Percentiles rank a stretch among this genome's conserved stretches.
Conservation (phyloP, 2,888 invertebrate species). For the Isoperla grammatica region DNA sequence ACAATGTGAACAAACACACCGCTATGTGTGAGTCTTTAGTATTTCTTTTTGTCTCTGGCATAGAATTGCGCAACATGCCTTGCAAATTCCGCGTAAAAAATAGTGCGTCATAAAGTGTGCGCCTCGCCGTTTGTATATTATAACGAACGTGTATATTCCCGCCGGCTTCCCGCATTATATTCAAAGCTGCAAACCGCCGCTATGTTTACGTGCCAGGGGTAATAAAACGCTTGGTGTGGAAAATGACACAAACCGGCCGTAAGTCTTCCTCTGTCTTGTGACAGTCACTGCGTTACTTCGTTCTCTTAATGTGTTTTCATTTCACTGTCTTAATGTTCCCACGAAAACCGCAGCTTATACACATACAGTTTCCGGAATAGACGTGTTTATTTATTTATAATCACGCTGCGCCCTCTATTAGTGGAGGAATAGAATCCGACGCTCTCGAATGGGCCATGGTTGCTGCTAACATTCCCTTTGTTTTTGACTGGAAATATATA, state of each 20-base stretch:
- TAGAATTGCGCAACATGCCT: background rate
- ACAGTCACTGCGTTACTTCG: background rate
- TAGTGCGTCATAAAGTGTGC: background rate
- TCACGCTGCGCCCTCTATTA: constrained; percentile 4
- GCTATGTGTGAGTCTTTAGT: too few relatives aligned
- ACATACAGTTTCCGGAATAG: constrained; percentile 27
- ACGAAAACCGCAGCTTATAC: constrained; percentile 26
- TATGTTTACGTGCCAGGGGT: background rate
- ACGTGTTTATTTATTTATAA: constrained; percentile 22
- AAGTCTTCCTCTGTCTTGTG: background rate
- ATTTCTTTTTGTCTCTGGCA: background rate
- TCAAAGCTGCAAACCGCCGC: background rate
- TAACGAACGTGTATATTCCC: constrained; percentile 1
- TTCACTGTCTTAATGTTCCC: constrained; percentile 26
- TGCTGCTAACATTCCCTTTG: background rate
- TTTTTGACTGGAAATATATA: too few relatives aligned
- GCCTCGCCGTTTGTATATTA: background rate
- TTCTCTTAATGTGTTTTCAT: constrained; percentile 27
- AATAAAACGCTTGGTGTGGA: constrained; percentile 16
- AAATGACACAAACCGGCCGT: constrained; percentile 22
- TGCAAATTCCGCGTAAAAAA: background rate
- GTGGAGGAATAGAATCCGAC: constrained; percentile 5
- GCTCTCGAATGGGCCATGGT: too few relatives aligned
- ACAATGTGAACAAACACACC: too few relatives aligned
- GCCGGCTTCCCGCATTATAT: background rate